Base-by-base conservation (phyloP, 2,113 vertebrate genomes). In the Ictalurus furcatus region DNA sequence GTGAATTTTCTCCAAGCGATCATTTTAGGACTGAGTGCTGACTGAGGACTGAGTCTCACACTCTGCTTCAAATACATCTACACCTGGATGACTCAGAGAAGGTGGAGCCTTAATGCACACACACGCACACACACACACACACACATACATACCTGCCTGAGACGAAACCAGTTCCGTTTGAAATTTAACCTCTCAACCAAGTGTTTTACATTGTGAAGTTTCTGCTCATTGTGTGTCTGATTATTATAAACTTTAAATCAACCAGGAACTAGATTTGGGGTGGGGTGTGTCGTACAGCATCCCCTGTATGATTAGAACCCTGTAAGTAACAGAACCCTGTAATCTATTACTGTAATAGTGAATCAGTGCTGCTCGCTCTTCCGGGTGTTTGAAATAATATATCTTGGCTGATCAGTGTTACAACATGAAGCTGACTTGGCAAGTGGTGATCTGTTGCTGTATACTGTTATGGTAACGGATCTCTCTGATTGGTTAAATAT, bases 401-500 rank as follows among this genome's bases (percentile, higher is more conserved):
- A 23, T 2, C 16, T 2, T 16, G 12, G 6, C 4, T 9, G 34
- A 73, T 14, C 25, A 2, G 44, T n/a, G 12, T 52, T 14, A n/a
- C 2, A 25, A 6, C 44, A n/a, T 12, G 48, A 52, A 52, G 54
- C 17, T 17, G 52, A 56, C 5, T n/a, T 56, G n/a, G n/a, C 17
- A 9, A 17, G 28, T 5, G 19, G n/a, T 2, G 14, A 0, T 58
- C 28, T 59, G 16, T 34, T 58, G 16, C 0, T 59, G 6, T 21
- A 19, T 0, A 7, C 6, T 82, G 79, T 58, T 58, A 13, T 82
- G 19, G 79, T 17, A 82, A 82, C 79, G 3, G 16, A 19, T 34
- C 9, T 82, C 52, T 80, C n/a, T 34, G n/a, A 56, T 17, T 54
- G 76, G 78, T 82, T 59, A 82, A 82, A 34, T 34, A 82, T 82